phyloP scores from a whole-genome alignment of 1,140 invertebrate genomes.

The Trichoplusia ni region DNA sequence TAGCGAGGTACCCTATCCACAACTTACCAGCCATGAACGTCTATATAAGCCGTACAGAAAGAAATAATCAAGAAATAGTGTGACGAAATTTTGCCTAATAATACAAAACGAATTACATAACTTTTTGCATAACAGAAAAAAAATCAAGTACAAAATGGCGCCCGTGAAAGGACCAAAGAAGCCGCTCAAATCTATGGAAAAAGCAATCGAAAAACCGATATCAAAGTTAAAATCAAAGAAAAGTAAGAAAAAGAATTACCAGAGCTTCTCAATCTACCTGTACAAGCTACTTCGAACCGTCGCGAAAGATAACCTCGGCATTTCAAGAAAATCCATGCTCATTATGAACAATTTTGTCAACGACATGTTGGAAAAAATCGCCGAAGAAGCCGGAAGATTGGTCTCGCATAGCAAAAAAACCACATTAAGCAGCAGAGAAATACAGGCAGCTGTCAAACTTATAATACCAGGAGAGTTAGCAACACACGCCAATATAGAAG shows the following conservation, averaged over 20 bases:
- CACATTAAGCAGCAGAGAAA: constrained; percentile 75
- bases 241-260: constrained; percentile 82
- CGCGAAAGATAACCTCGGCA: constrained; percentile 66
- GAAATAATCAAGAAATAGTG: too few species aligned
- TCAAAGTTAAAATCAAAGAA: constrained; percentile 59
- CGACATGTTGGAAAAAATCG: constrained; percentile 83
- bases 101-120: not conserved
- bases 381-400: constrained; percentile 78
- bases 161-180: constrained; percentile 52
- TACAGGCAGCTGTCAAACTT: constrained; percentile 73
- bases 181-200: constrained; percentile 53
- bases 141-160: constrained; percentile 50
- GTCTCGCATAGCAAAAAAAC: constrained; percentile 83
- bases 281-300: constrained; percentile 85
- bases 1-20: too few species aligned
- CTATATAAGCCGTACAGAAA: too few species aligned
- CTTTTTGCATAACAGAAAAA: not conserved
- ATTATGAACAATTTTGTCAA: constrained; percentile 85
- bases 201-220: constrained; percentile 55
- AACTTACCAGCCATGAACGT: too few species aligned
- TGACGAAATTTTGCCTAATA: too few species aligned
- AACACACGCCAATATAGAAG: constrained; percentile 74
- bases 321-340: constrained; percentile 77
- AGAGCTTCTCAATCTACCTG: constrained; percentile 87
- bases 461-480: constrained; percentile 64